Evolutionary conservation across 2,888 invertebrate genomes (phyloP), one percentile per base, ranked within the genome.

Genomic region (Apoda limacodes): DNA sequence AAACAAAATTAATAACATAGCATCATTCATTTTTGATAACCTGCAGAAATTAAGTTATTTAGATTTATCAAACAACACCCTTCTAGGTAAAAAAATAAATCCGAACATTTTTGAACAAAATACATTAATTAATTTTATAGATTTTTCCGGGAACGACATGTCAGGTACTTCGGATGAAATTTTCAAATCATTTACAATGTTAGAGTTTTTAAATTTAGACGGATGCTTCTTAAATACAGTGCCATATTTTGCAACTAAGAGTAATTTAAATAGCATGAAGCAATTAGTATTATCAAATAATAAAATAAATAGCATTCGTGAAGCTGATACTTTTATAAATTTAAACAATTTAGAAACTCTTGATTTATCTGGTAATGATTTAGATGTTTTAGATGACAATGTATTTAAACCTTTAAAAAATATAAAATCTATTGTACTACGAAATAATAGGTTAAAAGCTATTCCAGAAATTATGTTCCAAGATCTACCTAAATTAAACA

Each of bases 141-240:
- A 60, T 47, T 62, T 66, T 13, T 64, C 66, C n/a, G 48, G 55
- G 42, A 69, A 64, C 23, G 50, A 64, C 17, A 66, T 71, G 63
- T 45, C 45, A 4, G 50, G 40, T 5, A 36, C 64, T 0, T 45
- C 51, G 9, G 51, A 53, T 9, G 43, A 49, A 19, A 39, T 69
- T 9, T 36, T 69, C n/a, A 40, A 56, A 2, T 37, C 56, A 2
- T 52, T 62, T 5, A 30, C 43, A 29, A 36, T 24, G 2, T 32
- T 69, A n/a, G 49, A 59, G 25, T 43, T 50, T 15, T 35, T 69
- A n/a, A 56, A 58, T 38, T 44, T 71, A 10, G 57, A 61, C 13
- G 44, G 48, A 28, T 68, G 67, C 38, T 50, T 46, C 2, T 39
- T 71, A n/a, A 50, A 40, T 5, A 48, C 59, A 34, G 51, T 76